Conservation (phyloP, 2,888 invertebrate species). For the Bibio marci region DNA sequence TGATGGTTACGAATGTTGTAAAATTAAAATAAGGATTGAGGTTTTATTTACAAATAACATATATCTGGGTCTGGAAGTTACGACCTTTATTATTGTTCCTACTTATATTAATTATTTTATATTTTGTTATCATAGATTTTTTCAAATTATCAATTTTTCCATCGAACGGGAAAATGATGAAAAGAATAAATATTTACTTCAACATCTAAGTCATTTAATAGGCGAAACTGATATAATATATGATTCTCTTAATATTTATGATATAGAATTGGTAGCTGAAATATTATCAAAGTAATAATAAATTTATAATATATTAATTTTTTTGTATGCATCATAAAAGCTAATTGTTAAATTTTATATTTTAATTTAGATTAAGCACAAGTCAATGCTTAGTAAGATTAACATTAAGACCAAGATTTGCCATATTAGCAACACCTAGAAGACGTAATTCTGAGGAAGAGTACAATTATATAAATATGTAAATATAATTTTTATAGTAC, state of each 20-base stretch:
- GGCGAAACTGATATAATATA: conserved; percentile 24
- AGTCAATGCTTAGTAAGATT: conserved; percentile 24
- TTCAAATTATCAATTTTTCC: conserved; percentile 25
- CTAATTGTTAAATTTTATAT: background rate
- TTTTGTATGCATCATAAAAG: too few relatives aligned
- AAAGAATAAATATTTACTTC: conserved; percentile 25
- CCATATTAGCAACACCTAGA: conserved; percentile 19
- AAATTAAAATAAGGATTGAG: too few relatives aligned
- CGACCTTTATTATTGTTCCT: too few relatives aligned
- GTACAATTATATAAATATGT: conserved; percentile 26
- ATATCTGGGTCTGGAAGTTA: too few relatives aligned
- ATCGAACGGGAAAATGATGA: conserved; percentile 24
- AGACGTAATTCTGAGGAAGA: conserved; percentile 21
- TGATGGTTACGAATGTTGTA: too few relatives aligned
- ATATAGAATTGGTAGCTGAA: conserved; percentile 24
- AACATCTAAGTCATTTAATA: conserved; percentile 21
- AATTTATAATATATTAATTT: too few relatives aligned
- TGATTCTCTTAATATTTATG: conserved; percentile 24
- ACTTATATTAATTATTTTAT: too few relatives aligned
- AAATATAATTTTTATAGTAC: conserved; percentile 8
- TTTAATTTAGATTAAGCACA: conserved; percentile 19
- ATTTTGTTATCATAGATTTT: conserved; percentile 24
- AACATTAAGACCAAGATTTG: conserved; percentile 5
- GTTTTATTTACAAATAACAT: too few relatives aligned
- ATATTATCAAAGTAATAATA: conserved; percentile 23